phyloP scores from a whole-genome alignment of 2,113 vertebrate genomes.

The Argyrosomus japonicus region DNA sequence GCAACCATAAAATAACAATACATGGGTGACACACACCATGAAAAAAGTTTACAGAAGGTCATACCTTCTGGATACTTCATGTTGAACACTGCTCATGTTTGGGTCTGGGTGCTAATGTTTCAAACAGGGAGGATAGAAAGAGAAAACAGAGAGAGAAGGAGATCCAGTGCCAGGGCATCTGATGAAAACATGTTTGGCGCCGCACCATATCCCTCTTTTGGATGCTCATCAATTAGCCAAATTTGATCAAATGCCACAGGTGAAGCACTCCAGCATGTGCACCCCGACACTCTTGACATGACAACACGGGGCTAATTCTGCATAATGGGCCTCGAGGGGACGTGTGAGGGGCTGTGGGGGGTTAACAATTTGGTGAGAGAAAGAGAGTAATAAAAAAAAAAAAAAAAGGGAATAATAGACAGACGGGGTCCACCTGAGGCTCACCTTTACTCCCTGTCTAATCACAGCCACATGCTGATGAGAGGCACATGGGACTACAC shows the following conservation, averaged over 20 bases:
- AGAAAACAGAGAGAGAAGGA: conserved; percentile 20
- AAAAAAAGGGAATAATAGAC: conserved; percentile 29
- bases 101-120: conserved; percentile 36
- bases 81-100: conserved; percentile 35
- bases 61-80: conserved; percentile 21
- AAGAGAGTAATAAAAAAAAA: conserved; percentile 28
- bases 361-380: conserved; percentile 21
- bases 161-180: conserved; percentile 54
- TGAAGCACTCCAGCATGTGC: conserved; percentile 41
- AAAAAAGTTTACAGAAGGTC: conserved; percentile 31
- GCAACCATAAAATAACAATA: conserved; percentile 42
- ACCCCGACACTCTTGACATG: conserved; percentile 3
- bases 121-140: conserved; percentile 21
- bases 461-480: conserved; percentile 77
- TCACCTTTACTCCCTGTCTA: conserved; percentile 75
- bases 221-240: conserved; percentile 60
- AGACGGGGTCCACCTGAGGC: conserved; percentile 62
- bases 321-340: conserved; percentile 45
- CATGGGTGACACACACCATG: conserved; percentile 3
- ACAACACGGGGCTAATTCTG: conserved; percentile 28
- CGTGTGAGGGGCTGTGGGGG: conserved; percentile 7
- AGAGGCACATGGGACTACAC: conserved; percentile 42
- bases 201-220: conserved; percentile 31
- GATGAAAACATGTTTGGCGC: conserved; percentile 68
- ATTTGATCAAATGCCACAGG: conserved; percentile 57